These are phyloP conservation scores for Lepidothrix coronata DNA, from an alignment of 2,113 vertebrate genomes.

Conservation along the genomic window DNA sequence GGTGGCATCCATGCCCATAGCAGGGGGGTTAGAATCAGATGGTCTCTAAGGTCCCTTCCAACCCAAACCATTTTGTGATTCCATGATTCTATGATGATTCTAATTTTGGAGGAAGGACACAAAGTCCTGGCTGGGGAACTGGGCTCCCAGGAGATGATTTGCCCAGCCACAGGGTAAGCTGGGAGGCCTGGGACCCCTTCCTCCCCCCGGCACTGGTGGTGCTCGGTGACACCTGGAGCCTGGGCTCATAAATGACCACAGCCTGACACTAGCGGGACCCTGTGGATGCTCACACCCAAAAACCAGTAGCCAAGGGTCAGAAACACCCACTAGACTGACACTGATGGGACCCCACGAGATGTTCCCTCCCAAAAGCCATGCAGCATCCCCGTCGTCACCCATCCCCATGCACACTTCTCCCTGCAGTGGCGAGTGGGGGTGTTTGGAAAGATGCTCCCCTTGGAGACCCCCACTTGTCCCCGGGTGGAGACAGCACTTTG, in stretches of 20 bases:
- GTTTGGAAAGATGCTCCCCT: not conserved
- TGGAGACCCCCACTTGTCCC: not conserved
- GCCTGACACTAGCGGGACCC: accelerated
- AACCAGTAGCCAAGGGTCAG: not conserved
- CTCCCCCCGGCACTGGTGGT: accelerated
- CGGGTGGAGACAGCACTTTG: not conserved
- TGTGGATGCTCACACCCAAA: accelerated
- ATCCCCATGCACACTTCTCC: not conserved
- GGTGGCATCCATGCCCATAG: not conserved
- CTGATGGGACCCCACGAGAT: accelerated
- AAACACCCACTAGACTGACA: not conserved
- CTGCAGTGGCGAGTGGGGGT: accelerated
- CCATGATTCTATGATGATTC: not conserved
- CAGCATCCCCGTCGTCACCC: not conserved
- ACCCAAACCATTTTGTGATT: not conserved
- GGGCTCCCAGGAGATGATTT: not conserved
- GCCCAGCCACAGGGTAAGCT: not conserved
- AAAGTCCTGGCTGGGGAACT: not conserved
- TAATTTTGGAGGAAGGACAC: not conserved
- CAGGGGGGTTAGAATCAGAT: not conserved
- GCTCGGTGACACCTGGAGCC: not conserved
- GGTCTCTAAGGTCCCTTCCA: not conserved
- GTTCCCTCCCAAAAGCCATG: not conserved
- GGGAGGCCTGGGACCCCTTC: not conserved
- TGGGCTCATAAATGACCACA: not conserved